Percentiles rank a stretch among this genome's conserved stretches.
Evolutionary conservation across 2,113 vertebrate species (phyloP).

Genomic region (Ahaetulla prasina): DNA sequence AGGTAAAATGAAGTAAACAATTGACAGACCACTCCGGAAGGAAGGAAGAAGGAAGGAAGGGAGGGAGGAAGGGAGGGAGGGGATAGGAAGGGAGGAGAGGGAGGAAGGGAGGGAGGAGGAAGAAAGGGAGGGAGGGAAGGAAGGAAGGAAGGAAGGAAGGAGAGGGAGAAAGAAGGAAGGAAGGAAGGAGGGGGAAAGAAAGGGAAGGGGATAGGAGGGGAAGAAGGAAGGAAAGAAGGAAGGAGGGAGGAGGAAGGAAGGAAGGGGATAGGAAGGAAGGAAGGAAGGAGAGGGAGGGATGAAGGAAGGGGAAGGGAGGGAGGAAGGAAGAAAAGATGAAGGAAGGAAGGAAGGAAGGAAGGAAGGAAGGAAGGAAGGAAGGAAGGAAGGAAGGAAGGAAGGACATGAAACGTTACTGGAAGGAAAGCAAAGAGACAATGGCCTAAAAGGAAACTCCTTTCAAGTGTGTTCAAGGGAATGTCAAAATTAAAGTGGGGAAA

Average conservation of each 20-base stretch:
- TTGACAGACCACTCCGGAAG: too few species aligned
- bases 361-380: too few species aligned
- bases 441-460: background rate
- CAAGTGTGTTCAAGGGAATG: background rate
- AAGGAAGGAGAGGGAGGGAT: too few species aligned
- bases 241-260: fast-evolving
- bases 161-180: too few species aligned
- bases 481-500: background rate
- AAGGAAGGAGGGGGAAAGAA: background rate
- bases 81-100: too few species aligned
- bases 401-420: background rate
- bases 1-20: background rate
- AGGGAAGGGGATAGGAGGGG: too few species aligned
- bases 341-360: background rate
- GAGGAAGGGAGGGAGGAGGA: background rate
- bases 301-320: fast-evolving
- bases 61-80: fast-evolving
- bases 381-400: background rate
- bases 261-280: fast-evolving
- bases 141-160: too few species aligned
- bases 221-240: background rate
- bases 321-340: too few species aligned
- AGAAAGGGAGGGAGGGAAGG: too few species aligned
- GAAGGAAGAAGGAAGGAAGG: background rate
- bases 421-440: background rate